Conservation (phyloP, 2,797 vertebrate species). For the Myotis planiceps region DNA sequence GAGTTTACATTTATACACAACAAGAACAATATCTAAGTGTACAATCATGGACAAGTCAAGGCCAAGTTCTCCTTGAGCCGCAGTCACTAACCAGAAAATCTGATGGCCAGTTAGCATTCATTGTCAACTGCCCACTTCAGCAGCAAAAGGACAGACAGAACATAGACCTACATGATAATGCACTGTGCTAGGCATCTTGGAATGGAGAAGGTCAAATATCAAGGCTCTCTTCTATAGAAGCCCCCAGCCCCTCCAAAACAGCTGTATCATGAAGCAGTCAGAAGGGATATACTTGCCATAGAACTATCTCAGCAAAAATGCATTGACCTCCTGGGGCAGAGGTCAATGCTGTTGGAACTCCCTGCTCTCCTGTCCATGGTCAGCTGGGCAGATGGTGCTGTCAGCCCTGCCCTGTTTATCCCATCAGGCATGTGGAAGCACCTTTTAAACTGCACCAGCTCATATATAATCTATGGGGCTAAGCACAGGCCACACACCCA, state of each 20-base stretch:
- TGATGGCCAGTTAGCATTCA: background rate
- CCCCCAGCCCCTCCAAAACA: background rate
- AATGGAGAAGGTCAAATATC: background rate
- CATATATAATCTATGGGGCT: slow-evolving; percentile 93
- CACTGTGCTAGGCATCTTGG: rapidly evolving
- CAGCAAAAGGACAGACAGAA: slow-evolving; percentile 48
- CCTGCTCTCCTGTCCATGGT: slow-evolving; percentile 87
- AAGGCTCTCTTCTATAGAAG: background rate
- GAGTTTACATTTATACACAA: too few relatives aligned
- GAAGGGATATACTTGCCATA: slow-evolving; percentile 89
- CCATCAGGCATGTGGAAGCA: slow-evolving; percentile 91
- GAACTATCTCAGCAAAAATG: slow-evolving; percentile 88
- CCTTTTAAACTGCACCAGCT: slow-evolving; percentile 90
- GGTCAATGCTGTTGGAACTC: slow-evolving; percentile 82
- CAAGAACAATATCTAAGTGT: background rate
- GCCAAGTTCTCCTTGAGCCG: background rate
- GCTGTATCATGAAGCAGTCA: slow-evolving; percentile 59
- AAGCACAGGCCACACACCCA: slow-evolving; percentile 91
- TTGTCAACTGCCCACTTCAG: slow-evolving; percentile 14
- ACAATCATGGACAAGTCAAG: rapidly evolving
- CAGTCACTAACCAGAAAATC: background rate
- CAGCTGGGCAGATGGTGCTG: slow-evolving; percentile 93
- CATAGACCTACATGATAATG: background rate
- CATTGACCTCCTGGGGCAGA: slow-evolving; percentile 87
- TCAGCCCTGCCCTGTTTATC: slow-evolving; percentile 92